Evolutionary conservation across 2,888 invertebrate genomes (phyloP), one percentile per base, ranked within the genome.

Genomic region (Tachina grossa): DNA sequence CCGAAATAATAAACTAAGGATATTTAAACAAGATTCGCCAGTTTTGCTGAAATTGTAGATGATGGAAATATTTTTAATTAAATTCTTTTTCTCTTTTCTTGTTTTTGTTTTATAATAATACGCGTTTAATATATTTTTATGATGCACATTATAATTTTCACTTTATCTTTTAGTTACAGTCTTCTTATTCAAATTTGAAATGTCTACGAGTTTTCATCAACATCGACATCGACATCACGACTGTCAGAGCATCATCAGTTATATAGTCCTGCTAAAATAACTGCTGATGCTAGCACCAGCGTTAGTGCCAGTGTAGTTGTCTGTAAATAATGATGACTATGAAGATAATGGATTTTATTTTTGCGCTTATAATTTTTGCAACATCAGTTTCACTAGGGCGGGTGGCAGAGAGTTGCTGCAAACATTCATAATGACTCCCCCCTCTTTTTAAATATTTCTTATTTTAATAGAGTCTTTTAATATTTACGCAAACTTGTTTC

Each of bases 1-100:
- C 4, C 31, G 31, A 31, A 0, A 31, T 31, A 81, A 81, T 82
- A 68, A 78, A 85, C 78, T 82, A 43, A 47, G 57, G 9, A 53
- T 16, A 74, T 31, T 63, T 75, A 9, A 75, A 65, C 49, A 49
- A 77, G 68, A 49, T 49, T 41, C 47, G 68, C 39, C 39, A 68
- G 49, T 69, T 78, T 59, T 41, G 16, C 47, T 77, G 16, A 82
- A 82, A 69, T 63, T 75, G 16, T 39, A 68, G 81, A 66, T 82
- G 53, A 72, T 63, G 75, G 39, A 72, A 81, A 81, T 77, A 81
- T 81, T 84, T 85, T 84, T 84, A 77, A 81, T 77, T 85, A 78
- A 81, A 75, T 78, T 77, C 53, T 71, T 71, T 78, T 68, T 43
- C 55, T 39, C 49, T 11, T 19, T 49, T n/a, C 6, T 68, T 49